Evolutionary conservation across 2,113 vertebrate species (phyloP).

Genomic region (Danio rerio): DNA sequence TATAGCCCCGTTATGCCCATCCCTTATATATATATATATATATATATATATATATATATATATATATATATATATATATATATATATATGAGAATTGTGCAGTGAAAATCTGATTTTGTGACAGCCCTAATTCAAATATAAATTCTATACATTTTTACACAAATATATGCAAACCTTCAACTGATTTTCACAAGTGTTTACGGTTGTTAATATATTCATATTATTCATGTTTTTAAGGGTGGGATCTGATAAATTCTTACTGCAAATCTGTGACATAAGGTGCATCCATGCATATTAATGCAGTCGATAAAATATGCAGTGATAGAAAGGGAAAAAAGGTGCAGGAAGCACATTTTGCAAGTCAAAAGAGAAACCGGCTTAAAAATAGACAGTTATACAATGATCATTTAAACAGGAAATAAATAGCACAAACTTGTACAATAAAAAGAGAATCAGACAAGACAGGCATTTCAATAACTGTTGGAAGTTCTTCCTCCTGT

Average conservation of each 20-base stretch:
- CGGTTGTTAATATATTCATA: neutral
- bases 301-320: neutral
- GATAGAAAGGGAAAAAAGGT: neutral
- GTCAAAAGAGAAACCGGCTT: neutral
- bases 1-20: no score
- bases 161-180: neutral
- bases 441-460: neutral
- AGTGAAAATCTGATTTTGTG: no score
- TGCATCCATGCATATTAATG: conserved; percentile 17
- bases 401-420: conserved; percentile 7
- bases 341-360: neutral
- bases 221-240: neutral
- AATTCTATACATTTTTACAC: no score
- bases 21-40: no score
- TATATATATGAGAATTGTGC: no score
- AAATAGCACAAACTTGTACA: neutral
- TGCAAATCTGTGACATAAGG: conserved; percentile 16
- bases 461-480: neutral
- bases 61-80: no score
- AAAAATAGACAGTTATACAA: conserved; percentile 24
- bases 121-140: no score
- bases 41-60: no score
- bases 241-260: neutral
- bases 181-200: neutral
- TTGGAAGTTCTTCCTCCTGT: conserved; percentile 28